Conservation (phyloP, 2,113 vertebrate genomes). For the Lathamus discolor region DNA sequence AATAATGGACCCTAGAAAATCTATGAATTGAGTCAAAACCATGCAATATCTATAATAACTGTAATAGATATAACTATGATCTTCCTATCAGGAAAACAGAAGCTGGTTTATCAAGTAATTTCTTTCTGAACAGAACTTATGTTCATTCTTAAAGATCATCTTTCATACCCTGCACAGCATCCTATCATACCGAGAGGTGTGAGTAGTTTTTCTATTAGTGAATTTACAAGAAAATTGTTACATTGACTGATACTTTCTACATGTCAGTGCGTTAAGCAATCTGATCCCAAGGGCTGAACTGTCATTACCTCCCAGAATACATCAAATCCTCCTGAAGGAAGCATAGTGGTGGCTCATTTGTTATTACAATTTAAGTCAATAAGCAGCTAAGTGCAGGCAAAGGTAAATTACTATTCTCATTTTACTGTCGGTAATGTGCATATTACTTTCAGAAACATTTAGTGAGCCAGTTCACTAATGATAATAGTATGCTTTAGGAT, state of each 20-base stretch:
- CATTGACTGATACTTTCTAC: background rate
- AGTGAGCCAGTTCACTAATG: background rate
- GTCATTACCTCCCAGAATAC: background rate
- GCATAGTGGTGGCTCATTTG: background rate
- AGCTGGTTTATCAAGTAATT: background rate
- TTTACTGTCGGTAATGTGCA: background rate
- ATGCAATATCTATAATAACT: background rate
- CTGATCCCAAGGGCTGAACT: background rate
- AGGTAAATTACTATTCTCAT: background rate
- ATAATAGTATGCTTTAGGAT: background rate
- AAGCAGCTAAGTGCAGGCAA: background rate
- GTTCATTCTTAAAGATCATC: background rate
- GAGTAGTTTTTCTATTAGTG: background rate
- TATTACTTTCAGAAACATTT: background rate
- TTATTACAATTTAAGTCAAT: background rate
- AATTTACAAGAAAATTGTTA: background rate
- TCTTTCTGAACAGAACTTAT: background rate
- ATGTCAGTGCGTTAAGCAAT: background rate
- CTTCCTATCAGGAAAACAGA: background rate
- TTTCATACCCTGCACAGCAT: background rate
- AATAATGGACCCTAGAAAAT: background rate
- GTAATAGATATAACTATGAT: background rate
- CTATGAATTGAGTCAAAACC: background rate
- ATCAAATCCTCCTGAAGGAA: background rate
- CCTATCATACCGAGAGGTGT: background rate